Conservation (phyloP, 2,113 vertebrate species). For the Epinephelus fuscoguttatus region DNA sequence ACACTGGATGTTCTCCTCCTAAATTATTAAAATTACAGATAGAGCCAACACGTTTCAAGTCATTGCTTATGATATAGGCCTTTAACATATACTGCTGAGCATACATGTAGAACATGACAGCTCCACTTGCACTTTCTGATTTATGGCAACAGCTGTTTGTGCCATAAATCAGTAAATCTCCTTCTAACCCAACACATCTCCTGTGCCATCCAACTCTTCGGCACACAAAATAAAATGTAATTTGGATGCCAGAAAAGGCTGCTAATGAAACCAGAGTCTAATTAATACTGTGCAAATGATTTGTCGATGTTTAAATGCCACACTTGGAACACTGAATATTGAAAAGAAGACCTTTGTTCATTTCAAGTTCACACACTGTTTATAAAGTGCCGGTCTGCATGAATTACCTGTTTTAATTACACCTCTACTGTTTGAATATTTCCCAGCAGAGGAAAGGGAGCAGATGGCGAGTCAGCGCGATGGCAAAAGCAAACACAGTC, state of each 20-base stretch:
- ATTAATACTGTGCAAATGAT: not conserved
- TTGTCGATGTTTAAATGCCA: not conserved
- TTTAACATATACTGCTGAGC: not conserved
- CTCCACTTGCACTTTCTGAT: not conserved
- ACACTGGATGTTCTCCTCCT: not conserved
- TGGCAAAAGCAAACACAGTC: conserved; percentile 37
- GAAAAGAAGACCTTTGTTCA: not conserved
- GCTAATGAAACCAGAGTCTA: no score
- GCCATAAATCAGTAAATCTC: not conserved
- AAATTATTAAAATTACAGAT: not conserved
- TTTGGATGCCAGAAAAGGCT: not conserved
- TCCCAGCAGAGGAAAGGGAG: conserved; percentile 6
- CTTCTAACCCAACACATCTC: not conserved
- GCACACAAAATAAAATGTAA: not conserved
- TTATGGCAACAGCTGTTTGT: conserved; percentile 5
- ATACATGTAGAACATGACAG: not conserved
- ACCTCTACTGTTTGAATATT: not conserved
- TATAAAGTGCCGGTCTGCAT: not conserved
- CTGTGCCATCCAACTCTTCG: not conserved
- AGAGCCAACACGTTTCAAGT: no score
- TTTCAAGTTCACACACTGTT: not conserved
- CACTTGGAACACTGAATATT: not conserved
- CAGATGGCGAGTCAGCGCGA: conserved; percentile 15
- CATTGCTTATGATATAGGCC: not conserved
- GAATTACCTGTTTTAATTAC: not conserved